Conservation (phyloP, 2,888 invertebrate species). For the Stenotaenia linearis region DNA sequence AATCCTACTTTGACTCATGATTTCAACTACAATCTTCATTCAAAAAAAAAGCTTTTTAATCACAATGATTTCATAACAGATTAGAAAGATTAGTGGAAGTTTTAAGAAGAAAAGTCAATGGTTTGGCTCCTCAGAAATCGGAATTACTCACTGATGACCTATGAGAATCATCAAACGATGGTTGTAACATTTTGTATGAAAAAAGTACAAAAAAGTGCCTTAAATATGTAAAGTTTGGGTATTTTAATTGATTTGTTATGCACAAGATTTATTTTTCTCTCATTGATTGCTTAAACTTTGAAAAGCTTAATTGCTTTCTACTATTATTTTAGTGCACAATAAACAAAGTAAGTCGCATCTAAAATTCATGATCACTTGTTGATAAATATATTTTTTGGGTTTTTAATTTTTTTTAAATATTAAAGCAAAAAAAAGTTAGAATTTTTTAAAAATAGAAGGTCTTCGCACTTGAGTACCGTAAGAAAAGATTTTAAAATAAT, state of each 20-base stretch:
- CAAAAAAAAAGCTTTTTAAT: neutral
- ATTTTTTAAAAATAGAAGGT: neutral
- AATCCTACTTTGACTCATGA: no score
- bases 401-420: neutral
- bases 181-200: neutral
- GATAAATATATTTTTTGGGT: neutral
- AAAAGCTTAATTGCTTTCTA: neutral
- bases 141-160: neutral
- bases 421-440: neutral
- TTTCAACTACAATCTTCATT: no score
- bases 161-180: neutral
- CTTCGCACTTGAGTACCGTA: neutral
- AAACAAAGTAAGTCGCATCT: neutral
- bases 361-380: neutral
- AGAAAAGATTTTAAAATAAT: neutral
- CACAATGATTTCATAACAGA: neutral
- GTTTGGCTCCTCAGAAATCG: neutral
- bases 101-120: neutral
- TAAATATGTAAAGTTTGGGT: no score
- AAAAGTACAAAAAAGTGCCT: no score
- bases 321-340: neutral
- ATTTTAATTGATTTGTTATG: no score
- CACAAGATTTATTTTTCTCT: neutral
- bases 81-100: constrained; percentile 4
- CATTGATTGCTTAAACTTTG: neutral